Evolutionary conservation across 2,888 invertebrate genomes (phyloP).

Genomic region (Xestobium rufovillosum): DNA sequence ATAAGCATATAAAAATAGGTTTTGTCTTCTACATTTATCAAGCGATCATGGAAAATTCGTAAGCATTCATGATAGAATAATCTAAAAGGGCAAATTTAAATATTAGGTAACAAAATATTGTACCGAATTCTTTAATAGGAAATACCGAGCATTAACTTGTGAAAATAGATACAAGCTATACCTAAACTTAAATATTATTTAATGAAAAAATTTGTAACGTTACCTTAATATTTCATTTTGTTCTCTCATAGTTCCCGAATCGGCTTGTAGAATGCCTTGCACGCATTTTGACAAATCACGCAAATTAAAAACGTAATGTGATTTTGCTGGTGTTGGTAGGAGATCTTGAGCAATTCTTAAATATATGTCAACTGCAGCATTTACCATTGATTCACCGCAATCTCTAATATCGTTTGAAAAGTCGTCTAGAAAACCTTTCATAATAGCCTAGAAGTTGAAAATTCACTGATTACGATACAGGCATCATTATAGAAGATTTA

Average conservation of each 20-base stretch:
- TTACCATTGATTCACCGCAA: conserved; percentile 64
- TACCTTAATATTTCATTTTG: conserved; percentile 62
- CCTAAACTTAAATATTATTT: no score
- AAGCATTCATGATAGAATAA: conserved; percentile 89
- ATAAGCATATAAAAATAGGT: conserved; percentile 70
- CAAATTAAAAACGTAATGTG: conserved; percentile 89
- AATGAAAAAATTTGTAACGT: no score
- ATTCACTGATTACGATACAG: neutral
- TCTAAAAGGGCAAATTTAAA: conserved; percentile 45
- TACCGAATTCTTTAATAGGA: conserved; percentile 4
- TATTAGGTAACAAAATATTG: no score
- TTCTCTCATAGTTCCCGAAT: conserved; percentile 55
- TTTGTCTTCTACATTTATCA: conserved; percentile 76
- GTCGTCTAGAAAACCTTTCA: conserved; percentile 69
- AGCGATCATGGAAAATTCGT: conserved; percentile 84
- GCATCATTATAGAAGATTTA: neutral
- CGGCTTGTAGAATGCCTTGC: conserved; percentile 83
- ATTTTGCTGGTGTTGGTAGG: conserved; percentile 84
- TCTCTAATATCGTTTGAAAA: conserved; percentile 64
- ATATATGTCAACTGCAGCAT: conserved; percentile 79
- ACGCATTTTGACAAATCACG: conserved; percentile 85
- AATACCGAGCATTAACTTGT: no score
- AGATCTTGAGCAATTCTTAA: conserved; percentile 69
- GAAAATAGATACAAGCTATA: no score
- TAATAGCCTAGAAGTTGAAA: conserved; percentile 51